phyloP scores from a whole-genome alignment of 2,888 invertebrate genomes.

The Dicranocentrus wangi region DNA sequence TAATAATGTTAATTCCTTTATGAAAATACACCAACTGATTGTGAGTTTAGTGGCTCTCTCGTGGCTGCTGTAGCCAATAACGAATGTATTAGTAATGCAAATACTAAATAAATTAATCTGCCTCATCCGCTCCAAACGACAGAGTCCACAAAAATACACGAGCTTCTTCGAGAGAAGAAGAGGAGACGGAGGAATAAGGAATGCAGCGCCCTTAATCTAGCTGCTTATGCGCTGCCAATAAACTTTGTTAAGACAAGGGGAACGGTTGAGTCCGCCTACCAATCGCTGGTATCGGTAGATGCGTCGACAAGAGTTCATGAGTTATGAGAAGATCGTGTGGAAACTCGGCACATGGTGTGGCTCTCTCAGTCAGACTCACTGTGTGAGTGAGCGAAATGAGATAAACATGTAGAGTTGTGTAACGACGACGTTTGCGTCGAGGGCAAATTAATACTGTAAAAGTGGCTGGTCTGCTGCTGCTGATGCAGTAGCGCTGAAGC shows the following conservation, averaged over 20 bases:
- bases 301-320: constrained; percentile 63
- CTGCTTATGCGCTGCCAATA: constrained; percentile 40
- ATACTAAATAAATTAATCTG: constrained; percentile 9
- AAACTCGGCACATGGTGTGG: constrained; percentile 36
- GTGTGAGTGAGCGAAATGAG: not conserved
- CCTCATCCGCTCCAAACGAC: no score
- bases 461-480: not conserved
- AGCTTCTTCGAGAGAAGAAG: no score
- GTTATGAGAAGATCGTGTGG: constrained; percentile 70
- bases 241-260: constrained; percentile 58
- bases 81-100: constrained; percentile 19
- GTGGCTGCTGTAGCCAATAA: not conserved
- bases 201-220: no score
- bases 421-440: no score
- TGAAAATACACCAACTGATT: constrained; percentile 1
- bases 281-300: constrained; percentile 65
- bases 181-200: no score
- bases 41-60: not conserved
- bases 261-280: constrained; percentile 66
- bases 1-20: constrained; percentile 52
- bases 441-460: not conserved
- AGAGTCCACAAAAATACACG: no score
- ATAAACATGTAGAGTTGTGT: no score
- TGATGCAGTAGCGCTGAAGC: not conserved
- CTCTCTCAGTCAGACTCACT: not conserved